Conservation (phyloP, 1,140 invertebrate genomes). For the Pentalonia nigronervosa region DNA sequence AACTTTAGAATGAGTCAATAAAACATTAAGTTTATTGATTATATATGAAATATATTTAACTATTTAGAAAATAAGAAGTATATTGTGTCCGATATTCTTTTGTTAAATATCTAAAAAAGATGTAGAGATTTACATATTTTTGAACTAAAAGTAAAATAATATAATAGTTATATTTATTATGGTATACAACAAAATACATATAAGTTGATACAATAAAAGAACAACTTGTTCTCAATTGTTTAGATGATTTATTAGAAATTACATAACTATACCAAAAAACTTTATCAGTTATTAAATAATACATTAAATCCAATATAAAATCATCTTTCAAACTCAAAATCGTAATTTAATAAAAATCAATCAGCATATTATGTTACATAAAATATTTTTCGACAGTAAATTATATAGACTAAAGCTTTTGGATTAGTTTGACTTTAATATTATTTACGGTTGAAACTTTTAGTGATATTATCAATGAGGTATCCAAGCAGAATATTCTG, state of each 20-base stretch:
- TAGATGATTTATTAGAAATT: background rate
- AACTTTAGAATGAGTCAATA: no score
- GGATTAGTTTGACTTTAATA: slow-evolving; percentile 8
- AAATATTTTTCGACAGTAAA: background rate
- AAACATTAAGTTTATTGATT: no score
- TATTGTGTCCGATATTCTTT: no score
- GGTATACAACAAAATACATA: background rate
- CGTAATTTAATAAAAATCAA: background rate
- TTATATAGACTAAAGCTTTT: background rate
- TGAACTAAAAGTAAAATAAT: no score
- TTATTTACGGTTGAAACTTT: slow-evolving; percentile 12
- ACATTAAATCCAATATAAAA: background rate
- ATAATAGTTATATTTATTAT: no score
- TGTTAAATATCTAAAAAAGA: no score
- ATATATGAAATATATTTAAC: no score
- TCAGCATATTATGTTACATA: background rate
- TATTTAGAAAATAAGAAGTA: no score
- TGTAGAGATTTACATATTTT: no score
- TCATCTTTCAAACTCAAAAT: background rate
- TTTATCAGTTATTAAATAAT: background rate
- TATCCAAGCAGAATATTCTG: background rate
- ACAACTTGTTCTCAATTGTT: background rate
- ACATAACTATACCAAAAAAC: background rate
- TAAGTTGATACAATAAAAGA: background rate
- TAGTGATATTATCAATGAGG: background rate